Evolutionary conservation across 2,113 vertebrate species (phyloP).

Genomic region (Tonatia bakeri): DNA sequence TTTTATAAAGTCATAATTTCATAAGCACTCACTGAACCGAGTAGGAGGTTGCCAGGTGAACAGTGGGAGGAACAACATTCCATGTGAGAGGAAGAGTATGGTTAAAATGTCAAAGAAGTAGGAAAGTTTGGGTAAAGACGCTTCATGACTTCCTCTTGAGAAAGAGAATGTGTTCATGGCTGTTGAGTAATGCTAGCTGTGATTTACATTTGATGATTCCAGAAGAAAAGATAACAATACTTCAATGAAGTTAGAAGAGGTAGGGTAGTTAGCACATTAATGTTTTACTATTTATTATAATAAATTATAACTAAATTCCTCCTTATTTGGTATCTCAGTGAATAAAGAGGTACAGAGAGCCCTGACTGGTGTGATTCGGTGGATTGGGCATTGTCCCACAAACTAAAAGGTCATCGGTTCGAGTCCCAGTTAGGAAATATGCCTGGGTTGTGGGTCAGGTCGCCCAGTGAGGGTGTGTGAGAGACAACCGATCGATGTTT

Average conservation of each 20-base stretch:
- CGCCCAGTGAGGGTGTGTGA: too few species aligned
- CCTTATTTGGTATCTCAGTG: neutral
- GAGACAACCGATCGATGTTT: too few species aligned
- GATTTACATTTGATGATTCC: neutral
- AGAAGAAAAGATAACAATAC: neutral
- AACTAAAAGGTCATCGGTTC: too few species aligned
- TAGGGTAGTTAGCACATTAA: neutral
- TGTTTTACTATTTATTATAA: neutral
- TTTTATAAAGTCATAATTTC: neutral
- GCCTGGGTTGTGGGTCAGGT: too few species aligned
- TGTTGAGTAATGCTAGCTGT: neutral
- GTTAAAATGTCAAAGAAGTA: neutral
- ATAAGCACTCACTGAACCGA: neutral
- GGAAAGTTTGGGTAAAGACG: neutral
- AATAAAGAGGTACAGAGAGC: neutral
- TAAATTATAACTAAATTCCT: neutral
- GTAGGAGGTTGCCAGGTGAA: neutral
- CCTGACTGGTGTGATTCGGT: too few species aligned
- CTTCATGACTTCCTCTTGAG: neutral
- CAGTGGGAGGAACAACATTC: neutral
- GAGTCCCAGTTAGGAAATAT: too few species aligned
- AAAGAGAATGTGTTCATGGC: neutral
- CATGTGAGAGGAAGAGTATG: neutral
- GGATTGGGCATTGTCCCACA: too few species aligned
- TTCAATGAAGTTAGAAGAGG: neutral